Evolutionary conservation across 2,888 invertebrate species (phyloP), one percentile per base, ranked within the genome.

Genomic region (Drosophila borborema): DNA sequence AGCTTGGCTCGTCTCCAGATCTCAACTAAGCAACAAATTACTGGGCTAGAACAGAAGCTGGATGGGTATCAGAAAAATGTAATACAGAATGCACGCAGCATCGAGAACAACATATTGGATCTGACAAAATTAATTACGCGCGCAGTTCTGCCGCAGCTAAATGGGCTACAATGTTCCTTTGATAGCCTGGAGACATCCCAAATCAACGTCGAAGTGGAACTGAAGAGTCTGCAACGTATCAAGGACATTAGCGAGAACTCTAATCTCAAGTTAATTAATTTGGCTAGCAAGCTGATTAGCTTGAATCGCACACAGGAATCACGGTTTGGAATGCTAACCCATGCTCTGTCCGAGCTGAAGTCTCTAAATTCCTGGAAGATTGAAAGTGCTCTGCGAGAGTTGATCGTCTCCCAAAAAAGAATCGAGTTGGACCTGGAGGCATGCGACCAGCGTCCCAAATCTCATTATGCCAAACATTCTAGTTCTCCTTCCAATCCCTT

Each of bases 341-440:
- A 54, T 7, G 73, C 70, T 0, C 58, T 89, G 0, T 64, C 45
- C 2, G 58, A 83, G 14, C 56, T 83, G 43, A 71, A 76, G 28
- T 84, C 84, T 0, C n/a, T 72, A 6, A 76, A 69, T n/a, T 59
- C 73, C 1, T 83, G 84, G 78, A 68, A 81, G 10, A 72, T 84
- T n/a, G 84, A 89, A 20, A 64, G 55, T n/a, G 81, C 69, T 3
- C 48, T 84, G 7, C 78, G 78, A 2, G 89, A 84, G 28, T 53
- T 84, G 12, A 86, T 89, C 7, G 64, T 83, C 14, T 84, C 89
- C 2, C 84, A 84, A 28, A 84, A 89, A 45, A 78, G 86, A 36
- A 83, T 84, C 12, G 89, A 84, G n/a, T 10, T 78, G 9, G 84
- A 86, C 36, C 40, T 89, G 45, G 81, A 89, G 31, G 38, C 66